A percentile compares a stretch with the other conserved stretches of the same genome.
Conservation (phyloP, 2,888 invertebrate genomes). For the Homarus gammarus region DNA sequence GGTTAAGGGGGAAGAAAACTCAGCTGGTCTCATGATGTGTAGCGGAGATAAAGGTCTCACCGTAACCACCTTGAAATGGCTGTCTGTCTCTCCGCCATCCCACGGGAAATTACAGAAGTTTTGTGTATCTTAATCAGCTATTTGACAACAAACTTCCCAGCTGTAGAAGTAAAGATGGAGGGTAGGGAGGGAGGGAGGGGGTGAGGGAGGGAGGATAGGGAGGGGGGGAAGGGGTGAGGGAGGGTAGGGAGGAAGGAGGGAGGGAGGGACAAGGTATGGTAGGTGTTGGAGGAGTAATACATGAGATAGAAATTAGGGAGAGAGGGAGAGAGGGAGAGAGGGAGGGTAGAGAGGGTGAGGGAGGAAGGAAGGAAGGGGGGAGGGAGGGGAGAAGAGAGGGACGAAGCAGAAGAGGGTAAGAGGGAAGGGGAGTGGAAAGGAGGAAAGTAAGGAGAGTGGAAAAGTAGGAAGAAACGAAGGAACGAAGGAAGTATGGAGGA, state of each 20-base stretch:
- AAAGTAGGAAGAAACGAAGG: neutral
- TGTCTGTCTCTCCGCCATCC: conserved; percentile 18
- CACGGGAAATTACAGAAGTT: conserved; percentile 41
- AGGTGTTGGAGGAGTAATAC: neutral
- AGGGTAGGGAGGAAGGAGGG: neutral
- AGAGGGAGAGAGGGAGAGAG: neutral
- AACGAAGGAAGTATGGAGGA: too few species aligned
- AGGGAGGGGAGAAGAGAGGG: too few species aligned
- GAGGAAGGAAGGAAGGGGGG: neutral
- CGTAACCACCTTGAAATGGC: conserved; percentile 25
- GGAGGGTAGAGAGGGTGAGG: neutral
- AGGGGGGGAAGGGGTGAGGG: neutral
- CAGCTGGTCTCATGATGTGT: too few species aligned
- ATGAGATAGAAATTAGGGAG: neutral
- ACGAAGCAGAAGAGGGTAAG: too few species aligned
- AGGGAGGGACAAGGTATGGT: neutral
- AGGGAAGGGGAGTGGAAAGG: too few species aligned
- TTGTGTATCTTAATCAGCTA: conserved; percentile 38
- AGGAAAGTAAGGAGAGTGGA: neutral
- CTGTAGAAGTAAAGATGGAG: neutral
- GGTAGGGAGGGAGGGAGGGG: neutral
- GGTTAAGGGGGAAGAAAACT: too few species aligned
- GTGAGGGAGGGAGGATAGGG: neutral
- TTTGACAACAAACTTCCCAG: conserved; percentile 20
- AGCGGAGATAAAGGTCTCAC: neutral